Base-by-base conservation (phyloP, 2,888 invertebrate species). In the Tachina fera region DNA sequence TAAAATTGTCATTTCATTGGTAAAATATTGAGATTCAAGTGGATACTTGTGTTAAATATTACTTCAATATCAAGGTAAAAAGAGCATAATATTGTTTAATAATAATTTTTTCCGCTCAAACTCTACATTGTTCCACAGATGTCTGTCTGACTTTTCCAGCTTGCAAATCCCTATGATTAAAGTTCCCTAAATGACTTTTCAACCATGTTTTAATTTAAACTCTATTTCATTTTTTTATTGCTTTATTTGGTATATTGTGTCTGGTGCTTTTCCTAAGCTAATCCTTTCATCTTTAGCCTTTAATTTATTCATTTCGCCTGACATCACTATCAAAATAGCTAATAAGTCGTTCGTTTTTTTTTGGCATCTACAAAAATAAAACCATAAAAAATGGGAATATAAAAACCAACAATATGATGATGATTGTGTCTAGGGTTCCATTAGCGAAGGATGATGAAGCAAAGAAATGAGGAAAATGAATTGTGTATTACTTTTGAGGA, bases 271-370 rank as follows among this genome's bases (percentile, higher is more conserved):
- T 81, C 19, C 22, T 43, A 45, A 81, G 51, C 22, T 51, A 71
- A 83, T 74, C 60, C 65, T 78, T 83, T 78, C 61, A 79, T 83
- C 67, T 86, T 86, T 83, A 76, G 72, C 76, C 53, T 83, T 86
- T 86, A 85, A 85, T 85, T 85, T 82, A 85, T 85, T 78, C 85
- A 85, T 79, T 79, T 74, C 77, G 68, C 84, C 74, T 78, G 81
- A 85, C 70, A 81, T 70, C 77, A 75, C 81, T 79, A 80, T 67
- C 79, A 68, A 77, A 84, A 85, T 78, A 81, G 74, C 85, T 85
- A 85, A 85, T 85, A 85, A 78, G 80, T 76, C 61, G 47, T 63
- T 41, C 45, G 10, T 41, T 45, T 63, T 65, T 47, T 22, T 65
- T 65, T n/a, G n/a, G n/a, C 19, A 43, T 31, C 53, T 61, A 39